Conservation (phyloP, 2,113 vertebrate species). For the Paramisgurnus dabryanus region DNA sequence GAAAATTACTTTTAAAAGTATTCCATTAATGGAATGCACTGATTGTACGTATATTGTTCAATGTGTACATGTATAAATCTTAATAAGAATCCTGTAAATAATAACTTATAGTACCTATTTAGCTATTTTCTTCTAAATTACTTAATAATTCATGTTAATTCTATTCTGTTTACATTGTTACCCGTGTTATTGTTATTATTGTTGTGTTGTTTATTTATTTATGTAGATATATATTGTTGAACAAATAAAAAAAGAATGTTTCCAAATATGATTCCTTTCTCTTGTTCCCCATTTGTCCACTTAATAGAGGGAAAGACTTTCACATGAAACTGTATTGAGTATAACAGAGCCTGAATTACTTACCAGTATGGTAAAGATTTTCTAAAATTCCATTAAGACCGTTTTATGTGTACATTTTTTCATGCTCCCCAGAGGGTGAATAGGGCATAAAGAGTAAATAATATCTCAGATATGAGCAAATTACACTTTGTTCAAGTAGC, state of each 20-base stretch:
- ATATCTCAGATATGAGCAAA: not conserved
- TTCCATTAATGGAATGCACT: too few relatives aligned
- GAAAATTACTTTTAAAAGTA: too few relatives aligned
- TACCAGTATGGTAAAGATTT: conserved; percentile 3
- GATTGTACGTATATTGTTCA: not conserved
- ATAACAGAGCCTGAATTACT: not conserved
- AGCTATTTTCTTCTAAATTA: not conserved
- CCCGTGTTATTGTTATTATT: not conserved
- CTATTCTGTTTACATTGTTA: not conserved
- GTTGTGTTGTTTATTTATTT: not conserved
- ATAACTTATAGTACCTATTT: not conserved
- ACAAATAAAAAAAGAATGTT: not conserved
- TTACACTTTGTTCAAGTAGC: not conserved
- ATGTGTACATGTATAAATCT: not conserved
- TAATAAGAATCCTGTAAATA: too few relatives aligned
- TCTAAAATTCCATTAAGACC: not conserved
- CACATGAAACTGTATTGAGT: not conserved
- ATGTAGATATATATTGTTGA: not conserved
- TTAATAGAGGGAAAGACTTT: not conserved
- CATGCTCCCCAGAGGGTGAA: not conserved
- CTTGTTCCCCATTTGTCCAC: not conserved
- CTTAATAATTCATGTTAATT: not conserved
- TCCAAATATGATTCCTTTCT: not conserved
- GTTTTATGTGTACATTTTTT: not conserved
- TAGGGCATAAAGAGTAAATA: not conserved